phyloP scores from a whole-genome alignment of 2,888 invertebrate genomes.

The Melolontha melolontha region DNA sequence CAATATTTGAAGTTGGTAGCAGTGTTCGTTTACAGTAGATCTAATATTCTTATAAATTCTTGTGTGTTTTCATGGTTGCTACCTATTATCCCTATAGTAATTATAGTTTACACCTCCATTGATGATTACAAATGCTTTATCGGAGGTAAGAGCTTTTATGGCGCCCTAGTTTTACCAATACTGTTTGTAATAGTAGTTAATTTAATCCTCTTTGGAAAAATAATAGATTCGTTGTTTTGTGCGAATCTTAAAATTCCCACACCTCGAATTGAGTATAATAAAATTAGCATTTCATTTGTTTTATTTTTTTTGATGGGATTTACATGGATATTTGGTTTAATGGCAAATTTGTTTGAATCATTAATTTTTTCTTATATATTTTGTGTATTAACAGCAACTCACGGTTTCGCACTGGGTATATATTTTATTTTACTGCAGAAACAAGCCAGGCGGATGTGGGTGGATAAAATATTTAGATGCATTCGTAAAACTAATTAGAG shows the following conservation, averaged over 20 bases:
- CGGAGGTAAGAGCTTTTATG: constrained; percentile 20
- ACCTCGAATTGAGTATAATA: background rate
- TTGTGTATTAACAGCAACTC: constrained; percentile 19
- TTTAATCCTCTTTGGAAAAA: constrained; percentile 18
- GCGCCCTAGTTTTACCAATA: constrained; percentile 22
- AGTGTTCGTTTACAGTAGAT: background rate
- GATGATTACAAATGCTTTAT: constrained; percentile 30
- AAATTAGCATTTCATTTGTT: constrained; percentile 25
- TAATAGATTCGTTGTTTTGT: constrained; percentile 22
- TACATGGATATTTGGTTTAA: constrained; percentile 35
- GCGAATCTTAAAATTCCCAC: background rate
- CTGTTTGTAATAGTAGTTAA: constrained; percentile 18
- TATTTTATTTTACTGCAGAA: constrained; percentile 33
- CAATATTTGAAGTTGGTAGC: constrained; percentile 34
- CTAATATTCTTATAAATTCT: background rate
- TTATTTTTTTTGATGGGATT: constrained; percentile 36
- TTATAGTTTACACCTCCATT: background rate
- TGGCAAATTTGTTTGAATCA: constrained; percentile 23
- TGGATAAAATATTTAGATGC: constrained; percentile 6
- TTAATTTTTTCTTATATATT: constrained; percentile 29
- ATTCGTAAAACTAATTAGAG: background rate
- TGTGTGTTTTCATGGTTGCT: constrained; percentile 20
- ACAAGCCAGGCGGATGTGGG: constrained; percentile 14
- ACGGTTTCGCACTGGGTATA: constrained; percentile 30
- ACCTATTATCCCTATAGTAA: constrained; percentile 22